Conservation (phyloP, 2,113 vertebrate genomes). For the Gallinago undulata region DNA sequence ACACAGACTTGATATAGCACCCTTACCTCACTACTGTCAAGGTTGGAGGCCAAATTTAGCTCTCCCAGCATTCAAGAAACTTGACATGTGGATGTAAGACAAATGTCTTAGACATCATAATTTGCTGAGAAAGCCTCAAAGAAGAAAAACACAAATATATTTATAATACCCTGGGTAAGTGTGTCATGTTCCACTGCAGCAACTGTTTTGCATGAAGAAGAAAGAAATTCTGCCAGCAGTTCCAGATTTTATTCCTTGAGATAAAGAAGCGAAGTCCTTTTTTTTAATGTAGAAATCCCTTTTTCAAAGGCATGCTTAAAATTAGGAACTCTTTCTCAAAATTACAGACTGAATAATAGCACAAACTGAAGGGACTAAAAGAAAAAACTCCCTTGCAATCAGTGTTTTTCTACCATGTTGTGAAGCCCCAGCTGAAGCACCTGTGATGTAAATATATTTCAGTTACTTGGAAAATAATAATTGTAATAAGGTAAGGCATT, state of each 20-base stretch:
- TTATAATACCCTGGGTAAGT: neutral
- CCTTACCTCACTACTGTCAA: neutral
- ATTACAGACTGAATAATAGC: neutral
- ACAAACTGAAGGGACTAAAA: neutral
- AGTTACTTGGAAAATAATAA: neutral
- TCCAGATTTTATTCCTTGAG: neutral
- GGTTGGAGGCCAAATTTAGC: neutral
- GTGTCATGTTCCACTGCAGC: neutral
- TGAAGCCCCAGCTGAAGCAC: neutral
- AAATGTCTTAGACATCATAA: neutral
- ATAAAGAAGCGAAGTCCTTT: neutral
- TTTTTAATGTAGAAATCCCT: neutral
- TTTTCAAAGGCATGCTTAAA: neutral
- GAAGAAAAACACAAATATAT: neutral
- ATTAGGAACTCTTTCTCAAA: neutral
- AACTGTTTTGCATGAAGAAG: neutral
- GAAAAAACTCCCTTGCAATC: neutral
- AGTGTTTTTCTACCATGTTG: neutral
- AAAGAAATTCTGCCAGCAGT: neutral
- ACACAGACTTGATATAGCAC: neutral
- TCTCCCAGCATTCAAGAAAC: neutral
- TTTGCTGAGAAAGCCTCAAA: neutral
- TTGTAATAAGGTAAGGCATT: neutral
- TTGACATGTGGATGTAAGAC: neutral
- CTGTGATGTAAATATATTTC: neutral